Evolutionary conservation across 1,140 invertebrate species (phyloP), one percentile per base, ranked within the genome.

Genomic region (Araneus ventricosus): DNA sequence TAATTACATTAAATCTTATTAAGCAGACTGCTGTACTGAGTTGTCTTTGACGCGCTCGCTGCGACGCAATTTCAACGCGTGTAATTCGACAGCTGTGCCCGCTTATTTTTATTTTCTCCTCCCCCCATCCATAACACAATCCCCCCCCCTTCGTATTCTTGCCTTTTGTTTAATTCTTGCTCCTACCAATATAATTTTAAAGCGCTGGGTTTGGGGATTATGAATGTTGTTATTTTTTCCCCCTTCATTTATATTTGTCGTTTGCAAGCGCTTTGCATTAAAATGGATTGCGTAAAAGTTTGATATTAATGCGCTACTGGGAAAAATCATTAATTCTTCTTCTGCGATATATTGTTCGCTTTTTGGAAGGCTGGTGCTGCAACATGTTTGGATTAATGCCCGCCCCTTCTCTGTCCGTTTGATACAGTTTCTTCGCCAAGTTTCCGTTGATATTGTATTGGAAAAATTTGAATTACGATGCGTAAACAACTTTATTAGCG

Each of bases 21-120:
- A 75, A 52, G 45, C 10, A 8, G 67, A 75, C 4, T 34, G 4
- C 17, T 75, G 67, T 37, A 14, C 30, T 20, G 27, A 37, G 20
- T 20, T 75, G 20, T 75, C 67, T 37, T 75, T 22, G 30, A 27
- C 27, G 30, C 67, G 34, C 20, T 30, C 27, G 20, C 17, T 34
- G 67, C 17, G 67, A 34, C 27, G 24, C 27, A 34, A 34, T 86
- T 86, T 61, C 27, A 59, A 86, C 84, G 30, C 52, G 84, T 86
- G 84, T 86, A 86, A 30, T 20, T 52, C 52, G 52, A 86, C 84
- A 86, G 84, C 84, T 86, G 84, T 34, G 45, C 52, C 14, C 30
- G n/a, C 52, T 86, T 86, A 30, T 59, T 86, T 86, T 57, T 14
- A 85, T 27, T 85, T 20, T 20, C 20, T 59, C 20, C n/a, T 30